Conservation (phyloP, 2,113 vertebrate genomes). For the Neolamprologus hecqui region DNA sequence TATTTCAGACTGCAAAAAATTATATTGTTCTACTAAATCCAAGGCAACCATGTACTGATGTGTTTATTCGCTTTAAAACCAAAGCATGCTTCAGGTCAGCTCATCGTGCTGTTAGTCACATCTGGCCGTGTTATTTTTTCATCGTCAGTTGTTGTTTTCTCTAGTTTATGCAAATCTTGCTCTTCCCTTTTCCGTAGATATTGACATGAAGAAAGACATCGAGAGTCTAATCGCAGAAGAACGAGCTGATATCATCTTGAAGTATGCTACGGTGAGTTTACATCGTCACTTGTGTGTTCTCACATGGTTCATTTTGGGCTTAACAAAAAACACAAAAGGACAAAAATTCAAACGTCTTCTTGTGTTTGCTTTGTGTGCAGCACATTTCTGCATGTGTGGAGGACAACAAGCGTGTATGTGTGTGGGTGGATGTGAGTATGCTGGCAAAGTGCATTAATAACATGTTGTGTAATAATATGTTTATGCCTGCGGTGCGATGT, state of each 20-base stretch:
- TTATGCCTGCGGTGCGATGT: not conserved
- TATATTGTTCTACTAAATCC: not conserved
- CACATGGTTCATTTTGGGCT: not conserved
- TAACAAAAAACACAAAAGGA: not conserved
- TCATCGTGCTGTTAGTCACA: not conserved
- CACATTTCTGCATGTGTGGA: not conserved
- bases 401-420: not conserved
- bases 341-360: not conserved
- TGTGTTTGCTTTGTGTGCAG: not conserved
- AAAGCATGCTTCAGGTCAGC: not conserved
- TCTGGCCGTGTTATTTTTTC: not conserved
- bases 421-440: not conserved
- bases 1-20: no score
- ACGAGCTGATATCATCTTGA: slow-evolving; percentile 82
- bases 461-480: slow-evolving; percentile 3
- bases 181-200: slow-evolving; percentile 65
- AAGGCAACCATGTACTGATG: not conserved
- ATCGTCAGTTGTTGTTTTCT: not conserved
- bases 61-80: not conserved
- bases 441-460: slow-evolving; percentile 6
- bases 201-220: slow-evolving; percentile 93
- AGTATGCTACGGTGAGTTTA: slow-evolving; percentile 82
- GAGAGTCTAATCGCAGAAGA: slow-evolving; percentile 84
- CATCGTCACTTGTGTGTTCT: not conserved
- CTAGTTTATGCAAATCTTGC: not conserved